A percentile compares a stretch with the other conserved stretches of the same genome.
Evolutionary conservation across 2,888 invertebrate species (phyloP).

Genomic region (Athrips mouffetella): DNA sequence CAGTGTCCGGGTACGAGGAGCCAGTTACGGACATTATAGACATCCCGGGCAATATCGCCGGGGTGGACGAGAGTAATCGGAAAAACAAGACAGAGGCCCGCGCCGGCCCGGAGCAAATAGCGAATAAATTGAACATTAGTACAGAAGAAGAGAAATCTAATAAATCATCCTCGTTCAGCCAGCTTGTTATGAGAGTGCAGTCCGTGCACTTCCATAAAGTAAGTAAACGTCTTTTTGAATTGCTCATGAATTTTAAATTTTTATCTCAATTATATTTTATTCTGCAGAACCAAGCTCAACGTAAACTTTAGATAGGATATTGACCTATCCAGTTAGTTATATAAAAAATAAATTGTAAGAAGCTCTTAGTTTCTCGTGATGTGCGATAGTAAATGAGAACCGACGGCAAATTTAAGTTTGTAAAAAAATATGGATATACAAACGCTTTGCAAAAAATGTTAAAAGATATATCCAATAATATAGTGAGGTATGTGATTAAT

Average conservation of each 20-base stretch:
- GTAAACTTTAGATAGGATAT: constrained; percentile 1
- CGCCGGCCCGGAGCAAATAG: constrained; percentile 54
- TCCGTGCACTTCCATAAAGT: constrained; percentile 72
- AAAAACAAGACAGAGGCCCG: constrained; percentile 52
- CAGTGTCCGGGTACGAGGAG: constrained; percentile 68
- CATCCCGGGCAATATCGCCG: constrained; percentile 61
- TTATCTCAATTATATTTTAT: neutral
- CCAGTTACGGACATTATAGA: constrained; percentile 68
- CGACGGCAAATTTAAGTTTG: too few species aligned
- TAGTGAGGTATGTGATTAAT: too few species aligned
- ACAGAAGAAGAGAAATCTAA: constrained; percentile 70
- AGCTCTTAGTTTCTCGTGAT: too few species aligned
- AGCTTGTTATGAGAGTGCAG: constrained; percentile 72
- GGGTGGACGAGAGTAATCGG: constrained; percentile 40
- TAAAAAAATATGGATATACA: too few species aligned
- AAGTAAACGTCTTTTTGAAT: constrained; percentile 28
- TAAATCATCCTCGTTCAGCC: constrained; percentile 72
- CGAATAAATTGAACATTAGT: constrained; percentile 69
- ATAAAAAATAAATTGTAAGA: too few species aligned
- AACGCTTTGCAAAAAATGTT: too few species aligned
- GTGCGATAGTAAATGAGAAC: too few species aligned
- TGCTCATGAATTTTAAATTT: constrained; percentile 14
- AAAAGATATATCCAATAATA: too few species aligned
- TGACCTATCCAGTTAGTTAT: neutral
- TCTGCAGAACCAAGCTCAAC: neutral